Conservation (phyloP, 2,888 invertebrate species). For the Megamerina dolium region DNA sequence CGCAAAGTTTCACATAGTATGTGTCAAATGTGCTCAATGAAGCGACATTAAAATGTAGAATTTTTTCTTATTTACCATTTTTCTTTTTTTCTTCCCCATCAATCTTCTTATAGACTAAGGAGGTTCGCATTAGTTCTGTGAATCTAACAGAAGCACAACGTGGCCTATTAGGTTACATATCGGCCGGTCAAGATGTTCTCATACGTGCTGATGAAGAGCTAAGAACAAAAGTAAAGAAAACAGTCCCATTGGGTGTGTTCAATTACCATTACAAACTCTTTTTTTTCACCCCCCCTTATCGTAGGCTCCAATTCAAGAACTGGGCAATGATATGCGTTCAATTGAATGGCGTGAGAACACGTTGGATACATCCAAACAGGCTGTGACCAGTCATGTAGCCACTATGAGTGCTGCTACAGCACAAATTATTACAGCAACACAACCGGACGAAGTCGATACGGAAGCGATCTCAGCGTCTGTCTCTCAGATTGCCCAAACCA, state of each 20-base stretch:
- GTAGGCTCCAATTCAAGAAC: conserved; percentile 58
- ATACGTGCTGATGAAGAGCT: conserved; percentile 78
- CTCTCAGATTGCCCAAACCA: conserved; percentile 91
- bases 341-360: conserved; percentile 92
- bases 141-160: conserved; percentile 82
- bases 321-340: conserved; percentile 79
- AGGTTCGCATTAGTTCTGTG: conserved; percentile 71
- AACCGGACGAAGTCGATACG: conserved; percentile 88
- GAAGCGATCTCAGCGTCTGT: conserved; percentile 95
- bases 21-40: too few relatives aligned
- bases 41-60: too few relatives aligned
- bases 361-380: conserved; percentile 91
- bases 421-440: conserved; percentile 87
- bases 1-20: conserved; percentile 33
- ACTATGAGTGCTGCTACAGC: conserved; percentile 99
- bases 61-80: too few relatives aligned
- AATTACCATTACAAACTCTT: neutral
- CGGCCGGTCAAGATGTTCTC: conserved; percentile 81
- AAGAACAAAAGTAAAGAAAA: conserved; percentile 47
- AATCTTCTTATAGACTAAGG: conserved; percentile 49
- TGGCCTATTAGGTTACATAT: conserved; percentile 86
- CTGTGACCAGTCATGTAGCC: conserved; percentile 92
- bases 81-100: too few relatives aligned
- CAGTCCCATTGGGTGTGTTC: neutral
- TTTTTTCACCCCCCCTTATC: neutral